These are phyloP conservation scores for Drosophila takahashii DNA, from an alignment of 1,140 invertebrate genomes.

Conservation along the genomic window DNA sequence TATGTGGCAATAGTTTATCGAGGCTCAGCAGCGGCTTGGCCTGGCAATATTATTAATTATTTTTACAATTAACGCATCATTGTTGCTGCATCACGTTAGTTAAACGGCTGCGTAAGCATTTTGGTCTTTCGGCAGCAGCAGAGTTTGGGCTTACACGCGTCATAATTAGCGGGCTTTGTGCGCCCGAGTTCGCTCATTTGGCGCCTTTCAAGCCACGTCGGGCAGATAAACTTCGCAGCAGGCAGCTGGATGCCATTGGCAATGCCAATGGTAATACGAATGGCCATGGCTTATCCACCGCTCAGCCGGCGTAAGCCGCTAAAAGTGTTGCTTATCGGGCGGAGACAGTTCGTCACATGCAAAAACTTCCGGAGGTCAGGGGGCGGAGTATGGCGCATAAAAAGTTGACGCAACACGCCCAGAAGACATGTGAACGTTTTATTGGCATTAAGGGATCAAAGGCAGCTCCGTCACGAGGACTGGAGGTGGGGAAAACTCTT, in stretches of 20 bases:
- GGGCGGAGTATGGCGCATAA: conserved; percentile 43
- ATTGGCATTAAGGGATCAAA: conserved; percentile 83
- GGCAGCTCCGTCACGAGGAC: conserved; percentile 30
- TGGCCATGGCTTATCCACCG: conserved; percentile 46
- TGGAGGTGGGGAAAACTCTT: conserved; percentile 54
- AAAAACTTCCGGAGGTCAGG: conserved; percentile 54
- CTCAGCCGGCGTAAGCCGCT: conserved; percentile 54
- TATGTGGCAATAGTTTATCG: conserved; percentile 45
- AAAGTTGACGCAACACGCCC: conserved; percentile 75
- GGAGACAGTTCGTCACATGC: conserved; percentile 73
- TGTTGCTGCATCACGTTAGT: conserved; percentile 77
- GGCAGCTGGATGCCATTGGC: conserved; percentile 10
- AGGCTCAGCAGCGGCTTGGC: conserved; percentile 1
- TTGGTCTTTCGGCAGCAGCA: conserved; percentile 8
- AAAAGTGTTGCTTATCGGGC: conserved; percentile 66
- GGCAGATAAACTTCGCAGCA: conserved; percentile 46
- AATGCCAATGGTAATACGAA: conserved; percentile 4
- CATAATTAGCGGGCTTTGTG: conserved; percentile 76
- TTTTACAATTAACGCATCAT: conserved; percentile 79
- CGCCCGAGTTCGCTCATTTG: conserved; percentile 55
- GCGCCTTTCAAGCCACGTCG: conserved; percentile 52
- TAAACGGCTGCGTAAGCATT: conserved; percentile 71
- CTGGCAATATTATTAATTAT: conserved; percentile 75
- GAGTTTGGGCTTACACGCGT: conserved; percentile 56
- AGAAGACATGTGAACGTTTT: conserved; percentile 80